Evolutionary conservation across 2,797 vertebrate genomes (phyloP).

Genomic region (Prunella strophiata): DNA sequence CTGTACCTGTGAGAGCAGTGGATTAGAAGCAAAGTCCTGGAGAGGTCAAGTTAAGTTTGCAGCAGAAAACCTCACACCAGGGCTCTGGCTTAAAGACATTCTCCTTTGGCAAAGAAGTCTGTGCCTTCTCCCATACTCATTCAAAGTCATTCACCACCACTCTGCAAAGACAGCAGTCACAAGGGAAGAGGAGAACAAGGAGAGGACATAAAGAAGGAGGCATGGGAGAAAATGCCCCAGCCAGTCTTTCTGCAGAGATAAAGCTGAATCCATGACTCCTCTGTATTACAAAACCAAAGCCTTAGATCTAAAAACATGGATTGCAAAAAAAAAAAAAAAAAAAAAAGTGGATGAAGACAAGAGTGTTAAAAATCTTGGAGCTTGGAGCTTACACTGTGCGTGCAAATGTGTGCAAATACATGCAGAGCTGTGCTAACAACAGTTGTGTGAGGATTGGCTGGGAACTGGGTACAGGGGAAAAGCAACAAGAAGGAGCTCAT

Average conservation of each 20-base stretch:
- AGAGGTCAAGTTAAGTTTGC: background rate
- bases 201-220: background rate
- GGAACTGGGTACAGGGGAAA: background rate
- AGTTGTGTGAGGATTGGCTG: background rate
- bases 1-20: background rate
- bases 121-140: background rate
- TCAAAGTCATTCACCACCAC: background rate
- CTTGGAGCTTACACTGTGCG: background rate
- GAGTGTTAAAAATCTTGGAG: background rate
- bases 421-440: background rate
- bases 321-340: background rate
- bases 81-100: background rate
- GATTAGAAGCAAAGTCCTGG: background rate
- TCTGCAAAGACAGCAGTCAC: background rate
- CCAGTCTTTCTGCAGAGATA: background rate
- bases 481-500: background rate
- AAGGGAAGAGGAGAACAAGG: background rate
- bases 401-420: rapidly evolving
- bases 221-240: background rate
- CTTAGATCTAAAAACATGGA: background rate
- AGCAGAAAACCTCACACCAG: background rate
- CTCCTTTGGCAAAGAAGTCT: background rate
- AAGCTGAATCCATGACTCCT: background rate
- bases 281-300: background rate
- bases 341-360: background rate